Evolutionary conservation across 1,140 invertebrate species (phyloP), one percentile per base, ranked within the genome.

Genomic region (Chelonus insularis): DNA sequence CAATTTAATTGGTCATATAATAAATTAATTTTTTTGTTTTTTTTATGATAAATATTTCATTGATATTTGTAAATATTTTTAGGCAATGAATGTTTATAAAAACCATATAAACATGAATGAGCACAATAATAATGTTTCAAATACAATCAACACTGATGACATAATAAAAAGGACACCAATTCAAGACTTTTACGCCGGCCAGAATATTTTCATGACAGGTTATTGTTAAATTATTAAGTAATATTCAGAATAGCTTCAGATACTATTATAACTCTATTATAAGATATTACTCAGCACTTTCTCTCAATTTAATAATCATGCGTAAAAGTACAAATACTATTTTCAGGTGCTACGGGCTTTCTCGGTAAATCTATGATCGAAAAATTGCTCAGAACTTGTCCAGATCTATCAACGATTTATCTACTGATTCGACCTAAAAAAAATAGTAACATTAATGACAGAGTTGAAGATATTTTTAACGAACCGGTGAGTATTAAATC

Each of bases 321-420:
- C 11, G 32, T 34, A 34, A 34, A 47, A 3, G 25, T 14, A 34
- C 29, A 59, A 50, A 69, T 87, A 43, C 79, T 87, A 41, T 84
- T 88, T 52, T 86, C 85, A 45, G 89, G 89, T 16, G 88, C 87
- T 1, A 94, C 91, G 0, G 93, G 93, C 1, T 96, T 96, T 73
- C 84, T 96, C 72, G 94, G 93, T 2, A 95, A 95, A 81, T 88
- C 94, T 18, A 80, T 96, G 4, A 84, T 95, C 12, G 92, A 96
- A 77, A 96, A 96, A 80, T 74, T 96, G n/a, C 81, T 96, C 12
- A 82, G 92, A 63, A 87, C 82, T 23, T 91, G 91, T 75, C 87
- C 88, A 12, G 85, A 86, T 29, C 67, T 96, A 9, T 83, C 86
- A 47, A 87, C 79, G 67, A 87, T 97, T 54, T 96, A 93, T 73